Evolutionary conservation across 2,113 vertebrate species (phyloP), one percentile per base, ranked within the genome.

Genomic region (Nothocercus nigrocapillus): DNA sequence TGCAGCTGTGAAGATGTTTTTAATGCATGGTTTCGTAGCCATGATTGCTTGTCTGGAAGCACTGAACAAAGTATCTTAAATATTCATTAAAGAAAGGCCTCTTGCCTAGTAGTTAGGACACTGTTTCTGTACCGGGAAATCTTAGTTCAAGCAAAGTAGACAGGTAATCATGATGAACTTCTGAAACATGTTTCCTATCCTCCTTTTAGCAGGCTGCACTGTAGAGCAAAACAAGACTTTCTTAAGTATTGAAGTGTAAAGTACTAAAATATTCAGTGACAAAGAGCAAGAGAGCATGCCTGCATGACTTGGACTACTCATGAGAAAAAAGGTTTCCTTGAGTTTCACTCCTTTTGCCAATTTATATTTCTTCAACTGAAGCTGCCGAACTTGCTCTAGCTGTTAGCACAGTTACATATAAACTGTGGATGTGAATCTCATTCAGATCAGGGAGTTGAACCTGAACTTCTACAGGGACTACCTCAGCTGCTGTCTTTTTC

Each of bases 81-180:
- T 68, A 72, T 91, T 94, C 90, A 95, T 94, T 95, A 95, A 95
- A 93, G 51, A 78, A 68, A 69, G 58, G 42, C 47, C 45, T 88
- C 83, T 92, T 84, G n/a, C 80, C 32, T 90, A 19, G 53, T 93
- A 77, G 85, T 85, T 85, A 83, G 40, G 85, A 56, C 59, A 13
- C 24, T 83, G 59, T 49, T 95, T 32, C 42, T 94, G 86, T 47
- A 18, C 56, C 82, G 42, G 28, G 45, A 92, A 88, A 75, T 73
- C 61, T 86, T 86, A 38, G 84, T 75, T 90, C 63, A 32, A 90
- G 90, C 68, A 82, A 78, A 90, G 45, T 20, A 84, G n/a, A 67
- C 16, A 77, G 88, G 47, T 56, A 81, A 51, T 78, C 42, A 32
- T 67, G 45, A 87, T 18, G 64, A 88, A 94, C 90, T 70, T 90